These are phyloP conservation scores for Choristoneura rosaceana DNA, from an alignment of 2,888 invertebrate species.

Conservation along the genomic window DNA sequence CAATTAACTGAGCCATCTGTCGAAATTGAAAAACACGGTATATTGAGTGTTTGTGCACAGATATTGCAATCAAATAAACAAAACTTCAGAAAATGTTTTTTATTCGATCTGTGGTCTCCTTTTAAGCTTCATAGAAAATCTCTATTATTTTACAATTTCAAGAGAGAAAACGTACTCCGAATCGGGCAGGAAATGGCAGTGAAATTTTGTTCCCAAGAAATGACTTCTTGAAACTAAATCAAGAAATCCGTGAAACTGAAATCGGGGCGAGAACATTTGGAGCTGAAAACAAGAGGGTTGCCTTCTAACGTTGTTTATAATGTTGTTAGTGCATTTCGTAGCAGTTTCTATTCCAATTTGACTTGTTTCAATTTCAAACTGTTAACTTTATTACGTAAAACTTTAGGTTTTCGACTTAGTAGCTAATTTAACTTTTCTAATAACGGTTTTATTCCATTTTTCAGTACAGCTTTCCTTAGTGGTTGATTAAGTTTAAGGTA, in stretches of 20 bases:
- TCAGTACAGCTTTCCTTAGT: not conserved
- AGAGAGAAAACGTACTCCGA: slow-evolving; percentile 9
- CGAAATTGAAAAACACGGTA: too few relatives aligned
- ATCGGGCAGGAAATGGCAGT: slow-evolving; percentile 35
- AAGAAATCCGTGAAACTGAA: slow-evolving; percentile 46
- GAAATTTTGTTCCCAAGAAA: slow-evolving; percentile 42
- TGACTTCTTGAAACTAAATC: slow-evolving; percentile 47
- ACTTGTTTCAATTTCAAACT: slow-evolving; percentile 18
- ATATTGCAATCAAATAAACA: not conserved
- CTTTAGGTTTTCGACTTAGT: not conserved
- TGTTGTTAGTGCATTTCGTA: slow-evolving; percentile 36
- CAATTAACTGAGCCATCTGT: too few relatives aligned
- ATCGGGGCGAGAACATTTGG: slow-evolving; percentile 44
- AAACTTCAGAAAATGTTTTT: not conserved
- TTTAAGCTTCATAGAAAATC: slow-evolving; percentile 6
- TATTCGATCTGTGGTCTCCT: not conserved
- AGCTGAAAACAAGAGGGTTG: slow-evolving; percentile 29
- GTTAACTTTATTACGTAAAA: slow-evolving; percentile 4
- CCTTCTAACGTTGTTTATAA: slow-evolving; percentile 37
- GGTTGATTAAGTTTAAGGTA: too few relatives aligned
- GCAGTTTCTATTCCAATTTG: slow-evolving; percentile 12
- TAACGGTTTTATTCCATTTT: not conserved
- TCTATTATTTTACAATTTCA: slow-evolving; percentile 22
- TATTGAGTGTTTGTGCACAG: not conserved
- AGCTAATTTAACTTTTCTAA: not conserved